Conservation (phyloP, 2,113 vertebrate genomes). For the Actinemys pallida region DNA sequence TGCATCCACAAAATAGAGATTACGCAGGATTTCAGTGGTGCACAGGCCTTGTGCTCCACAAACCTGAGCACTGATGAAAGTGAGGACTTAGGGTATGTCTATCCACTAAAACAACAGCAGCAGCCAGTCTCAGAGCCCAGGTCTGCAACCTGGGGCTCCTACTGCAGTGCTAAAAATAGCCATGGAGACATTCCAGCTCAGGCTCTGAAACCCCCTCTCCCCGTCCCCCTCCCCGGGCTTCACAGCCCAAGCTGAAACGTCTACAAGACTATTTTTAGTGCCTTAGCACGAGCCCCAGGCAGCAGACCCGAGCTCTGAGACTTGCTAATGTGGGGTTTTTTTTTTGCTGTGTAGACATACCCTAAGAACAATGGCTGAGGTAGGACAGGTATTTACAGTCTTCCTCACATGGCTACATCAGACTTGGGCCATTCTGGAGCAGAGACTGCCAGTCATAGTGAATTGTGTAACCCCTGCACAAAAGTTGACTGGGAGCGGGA, state of each 20-base stretch:
- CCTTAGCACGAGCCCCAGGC: neutral
- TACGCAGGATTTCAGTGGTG: constrained; percentile 15
- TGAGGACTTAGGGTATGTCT: rapidly evolving
- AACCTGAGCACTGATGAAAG: constrained; percentile 10
- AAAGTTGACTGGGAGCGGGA: neutral
- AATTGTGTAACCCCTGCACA: neutral
- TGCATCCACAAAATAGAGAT: constrained; percentile 32
- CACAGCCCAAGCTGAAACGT: neutral
- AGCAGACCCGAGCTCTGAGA: neutral
- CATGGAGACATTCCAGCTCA: neutral
- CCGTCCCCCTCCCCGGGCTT: neutral
- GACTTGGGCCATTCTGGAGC: neutral
- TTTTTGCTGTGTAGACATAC: neutral
- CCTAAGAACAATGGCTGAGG: neutral
- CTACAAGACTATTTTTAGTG: neutral
- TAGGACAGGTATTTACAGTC: neutral
- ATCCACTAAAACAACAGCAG: neutral
- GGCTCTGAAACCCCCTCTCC: neutral
- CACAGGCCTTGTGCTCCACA: neutral
- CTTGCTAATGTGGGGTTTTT: neutral
- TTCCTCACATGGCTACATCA: neutral
- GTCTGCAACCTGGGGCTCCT: neutral
- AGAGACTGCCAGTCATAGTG: neutral
- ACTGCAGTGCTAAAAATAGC: neutral
- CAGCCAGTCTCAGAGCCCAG: neutral